A percentile compares a stretch with the other conserved stretches of the same genome.
phyloP scores from a whole-genome alignment of 2,113 vertebrate species.

The Tachuris rubrigastra region DNA sequence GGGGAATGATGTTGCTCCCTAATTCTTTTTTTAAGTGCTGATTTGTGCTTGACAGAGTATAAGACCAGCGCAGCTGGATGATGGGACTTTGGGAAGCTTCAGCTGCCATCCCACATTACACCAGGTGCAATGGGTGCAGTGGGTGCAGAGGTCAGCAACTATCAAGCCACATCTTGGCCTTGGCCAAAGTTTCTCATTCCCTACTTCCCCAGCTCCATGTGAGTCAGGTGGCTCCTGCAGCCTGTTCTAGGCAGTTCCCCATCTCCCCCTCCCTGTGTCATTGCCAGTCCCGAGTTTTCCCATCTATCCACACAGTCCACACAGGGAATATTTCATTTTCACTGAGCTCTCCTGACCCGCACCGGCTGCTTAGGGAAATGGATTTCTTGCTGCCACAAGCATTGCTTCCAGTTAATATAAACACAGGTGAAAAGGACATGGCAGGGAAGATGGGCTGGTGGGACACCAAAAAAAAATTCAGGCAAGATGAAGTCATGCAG shows the following conservation, averaged over 20 bases:
- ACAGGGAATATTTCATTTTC: not conserved
- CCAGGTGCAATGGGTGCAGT: not conserved
- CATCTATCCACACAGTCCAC: not conserved
- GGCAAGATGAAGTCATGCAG: not conserved
- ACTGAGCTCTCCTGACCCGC: not conserved
- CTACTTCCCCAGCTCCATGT: accelerated
- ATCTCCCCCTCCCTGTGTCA: accelerated
- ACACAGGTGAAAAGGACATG: not conserved
- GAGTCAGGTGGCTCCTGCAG: not conserved
- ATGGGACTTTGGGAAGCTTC: not conserved
- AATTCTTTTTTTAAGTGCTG: not conserved
- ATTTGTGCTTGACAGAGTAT: not conserved
- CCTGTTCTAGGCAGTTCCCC: not conserved
- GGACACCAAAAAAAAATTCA: accelerated
- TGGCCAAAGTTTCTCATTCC: not conserved
- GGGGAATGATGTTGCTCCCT: not conserved
- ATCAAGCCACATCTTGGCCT: not conserved
- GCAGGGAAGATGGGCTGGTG: not conserved
- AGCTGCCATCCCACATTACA: not conserved
- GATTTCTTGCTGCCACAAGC: not conserved
- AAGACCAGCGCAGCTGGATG: not conserved
- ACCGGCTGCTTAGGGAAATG: not conserved
- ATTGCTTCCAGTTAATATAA: not conserved
- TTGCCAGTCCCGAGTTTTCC: not conserved
- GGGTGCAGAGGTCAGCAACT: not conserved